Conservation (phyloP, 2,113 vertebrate genomes). For the Platysternon megacephalum region DNA sequence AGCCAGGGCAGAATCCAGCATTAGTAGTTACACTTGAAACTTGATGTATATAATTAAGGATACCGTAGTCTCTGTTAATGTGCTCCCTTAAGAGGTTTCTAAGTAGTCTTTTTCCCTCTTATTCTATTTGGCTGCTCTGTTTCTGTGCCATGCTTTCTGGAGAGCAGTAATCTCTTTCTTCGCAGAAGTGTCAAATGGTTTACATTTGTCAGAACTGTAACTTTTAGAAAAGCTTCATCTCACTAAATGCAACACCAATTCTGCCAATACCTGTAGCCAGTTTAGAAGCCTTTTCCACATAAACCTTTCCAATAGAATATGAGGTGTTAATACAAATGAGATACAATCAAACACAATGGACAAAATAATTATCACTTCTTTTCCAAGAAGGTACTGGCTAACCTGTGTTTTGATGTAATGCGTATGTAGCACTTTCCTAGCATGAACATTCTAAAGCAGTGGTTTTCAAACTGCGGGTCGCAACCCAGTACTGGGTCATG, state of each 20-base stretch:
- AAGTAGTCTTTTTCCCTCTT: constrained; percentile 10
- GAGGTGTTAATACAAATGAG: neutral
- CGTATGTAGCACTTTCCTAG: neutral
- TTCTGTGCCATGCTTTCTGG: constrained; percentile 16
- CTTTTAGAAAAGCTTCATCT: constrained; percentile 20
- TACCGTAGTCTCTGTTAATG: neutral
- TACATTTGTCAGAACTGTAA: constrained; percentile 56
- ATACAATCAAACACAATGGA: neutral
- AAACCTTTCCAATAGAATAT: constrained; percentile 15
- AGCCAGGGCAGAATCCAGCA: neutral
- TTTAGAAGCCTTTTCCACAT: constrained; percentile 33
- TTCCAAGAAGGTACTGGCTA: neutral
- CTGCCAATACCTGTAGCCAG: constrained; percentile 39
- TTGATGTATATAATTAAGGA: neutral
- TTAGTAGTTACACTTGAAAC: neutral
- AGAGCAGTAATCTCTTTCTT: constrained; percentile 20
- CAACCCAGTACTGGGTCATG: too few relatives aligned
- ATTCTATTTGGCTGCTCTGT: constrained; percentile 43
- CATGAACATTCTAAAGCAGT: neutral
- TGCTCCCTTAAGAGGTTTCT: neutral
- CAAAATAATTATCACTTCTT: neutral
- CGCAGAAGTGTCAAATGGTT: constrained; percentile 55
- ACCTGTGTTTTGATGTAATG: neutral
- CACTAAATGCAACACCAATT: neutral
- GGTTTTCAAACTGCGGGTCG: too few relatives aligned